phyloP scores from a whole-genome alignment of 2,797 vertebrate species.

The Syngnathus rostellatus region DNA sequence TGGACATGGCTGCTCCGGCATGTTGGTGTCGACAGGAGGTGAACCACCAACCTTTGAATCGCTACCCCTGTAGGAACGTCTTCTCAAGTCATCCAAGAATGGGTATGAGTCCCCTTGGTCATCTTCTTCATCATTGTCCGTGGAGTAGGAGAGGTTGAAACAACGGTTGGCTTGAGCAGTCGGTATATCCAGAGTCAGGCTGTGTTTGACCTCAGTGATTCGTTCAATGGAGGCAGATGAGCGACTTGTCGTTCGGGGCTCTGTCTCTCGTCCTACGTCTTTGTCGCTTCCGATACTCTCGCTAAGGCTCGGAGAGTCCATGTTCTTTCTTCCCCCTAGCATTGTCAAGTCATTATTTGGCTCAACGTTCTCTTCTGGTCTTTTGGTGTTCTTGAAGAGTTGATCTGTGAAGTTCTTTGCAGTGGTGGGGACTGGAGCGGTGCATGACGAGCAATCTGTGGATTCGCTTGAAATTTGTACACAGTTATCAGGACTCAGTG shows the following conservation, averaged over 20 bases:
- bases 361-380: slow-evolving; percentile 52
- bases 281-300: slow-evolving; percentile 71
- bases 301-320: slow-evolving; percentile 65
- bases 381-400: slow-evolving; percentile 52
- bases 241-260: slow-evolving; percentile 49
- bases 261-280: slow-evolving; percentile 67
- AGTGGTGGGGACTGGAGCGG: slow-evolving; percentile 13
- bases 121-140: slow-evolving; percentile 75
- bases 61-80: slow-evolving; percentile 60
- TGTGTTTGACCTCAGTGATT: slow-evolving; percentile 67
- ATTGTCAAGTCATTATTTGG: slow-evolving; percentile 72
- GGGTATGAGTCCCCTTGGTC: slow-evolving; percentile 62
- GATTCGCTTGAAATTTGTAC: slow-evolving; percentile 22
- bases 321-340: slow-evolving; percentile 55
- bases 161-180: slow-evolving; percentile 82
- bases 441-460: slow-evolving; percentile 26
- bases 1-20: slow-evolving; percentile 48
- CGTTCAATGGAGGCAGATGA: slow-evolving; percentile 65
- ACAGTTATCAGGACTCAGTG: slow-evolving; percentile 64
- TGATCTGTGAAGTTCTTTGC: slow-evolving; percentile 47
- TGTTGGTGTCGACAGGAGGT: slow-evolving; percentile 68
- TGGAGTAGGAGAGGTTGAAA: slow-evolving; percentile 79
- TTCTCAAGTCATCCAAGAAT: slow-evolving; percentile 55
- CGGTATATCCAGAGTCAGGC: slow-evolving; percentile 70
- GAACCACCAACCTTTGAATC: slow-evolving; percentile 68